Percentiles rank a stretch among this genome's conserved stretches.
phyloP scores from a whole-genome alignment of 2,797 vertebrate species.

The Cyclopterus lumpus region DNA sequence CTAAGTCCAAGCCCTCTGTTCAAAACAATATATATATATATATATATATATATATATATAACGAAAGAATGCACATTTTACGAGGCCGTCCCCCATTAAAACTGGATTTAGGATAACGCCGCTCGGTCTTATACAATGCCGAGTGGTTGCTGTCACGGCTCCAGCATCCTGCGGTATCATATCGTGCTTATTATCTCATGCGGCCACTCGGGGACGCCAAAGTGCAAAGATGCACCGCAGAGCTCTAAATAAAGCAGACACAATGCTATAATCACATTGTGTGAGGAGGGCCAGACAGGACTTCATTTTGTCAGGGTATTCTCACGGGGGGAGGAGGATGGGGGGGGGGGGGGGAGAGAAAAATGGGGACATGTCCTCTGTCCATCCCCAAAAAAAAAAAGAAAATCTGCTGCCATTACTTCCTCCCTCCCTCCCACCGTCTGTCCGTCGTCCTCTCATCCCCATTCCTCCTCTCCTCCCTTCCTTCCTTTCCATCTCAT shows the following conservation, averaged over 20 bases:
- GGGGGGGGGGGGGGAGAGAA: slow-evolving; percentile 54
- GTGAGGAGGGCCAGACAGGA: slow-evolving; percentile 63
- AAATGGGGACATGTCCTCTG: slow-evolving; percentile 66
- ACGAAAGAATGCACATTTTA: neutral
- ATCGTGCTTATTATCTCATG: slow-evolving; percentile 17
- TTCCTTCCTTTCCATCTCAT: neutral
- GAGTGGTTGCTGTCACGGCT: neutral
- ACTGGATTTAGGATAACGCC: neutral
- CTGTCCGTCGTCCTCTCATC: neutral
- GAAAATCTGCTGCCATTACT: slow-evolving; percentile 59
- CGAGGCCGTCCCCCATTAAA: neutral
- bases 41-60: too few relatives aligned
- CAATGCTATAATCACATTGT: slow-evolving; percentile 71
- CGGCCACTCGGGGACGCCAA: slow-evolving; percentile 62
- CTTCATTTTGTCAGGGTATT: slow-evolving; percentile 74
- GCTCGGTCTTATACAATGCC: neutral
- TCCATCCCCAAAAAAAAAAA: too few relatives aligned
- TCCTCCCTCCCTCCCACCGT: slow-evolving; percentile 21
- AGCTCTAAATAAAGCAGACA: slow-evolving; percentile 69
- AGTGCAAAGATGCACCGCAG: slow-evolving; percentile 38
- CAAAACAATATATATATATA: too few relatives aligned
- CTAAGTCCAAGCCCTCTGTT: neutral
- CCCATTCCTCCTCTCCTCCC: slow-evolving; percentile 5
- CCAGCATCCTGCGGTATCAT: slow-evolving; percentile 13
- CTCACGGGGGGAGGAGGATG: slow-evolving; percentile 59